Base-by-base conservation (phyloP, 2,888 invertebrate species). In the Xanthia icteritia region DNA sequence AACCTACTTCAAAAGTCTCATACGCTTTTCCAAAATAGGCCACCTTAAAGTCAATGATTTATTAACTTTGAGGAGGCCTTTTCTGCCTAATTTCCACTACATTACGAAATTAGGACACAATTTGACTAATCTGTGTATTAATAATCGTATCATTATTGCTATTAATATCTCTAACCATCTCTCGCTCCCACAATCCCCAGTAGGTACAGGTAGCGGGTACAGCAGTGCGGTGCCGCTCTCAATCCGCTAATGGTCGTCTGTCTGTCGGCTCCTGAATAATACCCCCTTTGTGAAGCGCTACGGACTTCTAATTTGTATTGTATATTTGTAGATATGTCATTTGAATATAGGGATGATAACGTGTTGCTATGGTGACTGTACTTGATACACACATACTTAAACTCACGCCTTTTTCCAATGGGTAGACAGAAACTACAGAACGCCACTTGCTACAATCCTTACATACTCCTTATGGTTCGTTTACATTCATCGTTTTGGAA, bases 211-310 rank as follows among this genome's bases (percentile, higher is more conserved):
- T 76, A 77, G 73, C 27, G 61, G 56, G 65, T 67, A 73, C 45
- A 54, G 60, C 63, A 71, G 54, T 72, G 69, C 54, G 74, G 68
- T 68, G 61, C 65, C 75, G 76, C 87, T 81, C 81, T 83, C 86
- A 88, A 87, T 88, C 77, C 83, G 66, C 85, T 88, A 88, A 88
- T 88, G 87, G 87, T 80, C 69, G 67, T 68, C 71, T 73, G 76
- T 73, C 72, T 76, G 74, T 84, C 51, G 76, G 73, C 73, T 77
- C 51, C 74, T 86, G 83, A 86, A 87, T 87, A 87, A 84, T 82
- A 74, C 76, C 73, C 70, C 74, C 74, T 88, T 84, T 86, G 80
- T 86, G 73, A 71, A 65, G 72, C 76, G 56, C 77, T 70, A 51
- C 69, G 76, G 77, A 72, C 72, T 80, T 84, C 69, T 84, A 76